These are phyloP conservation scores for Chitala chitala DNA, from an alignment of 2,113 vertebrate species.

Conservation along the genomic window DNA sequence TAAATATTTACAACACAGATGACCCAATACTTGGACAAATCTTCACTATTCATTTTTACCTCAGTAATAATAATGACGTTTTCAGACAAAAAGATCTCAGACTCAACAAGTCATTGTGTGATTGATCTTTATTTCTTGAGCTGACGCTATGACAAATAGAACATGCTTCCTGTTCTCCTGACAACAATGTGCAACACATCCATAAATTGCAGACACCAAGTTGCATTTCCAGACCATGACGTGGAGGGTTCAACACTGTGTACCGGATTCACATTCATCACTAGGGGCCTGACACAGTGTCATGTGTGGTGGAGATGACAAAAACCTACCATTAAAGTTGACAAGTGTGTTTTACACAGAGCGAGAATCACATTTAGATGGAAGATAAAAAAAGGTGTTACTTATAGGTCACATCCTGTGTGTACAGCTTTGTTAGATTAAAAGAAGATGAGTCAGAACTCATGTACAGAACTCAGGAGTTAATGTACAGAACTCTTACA, in stretches of 20 bases:
- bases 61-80: neutral
- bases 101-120: neutral
- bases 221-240: neutral
- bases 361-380: neutral
- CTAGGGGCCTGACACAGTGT: neutral
- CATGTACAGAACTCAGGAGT: neutral
- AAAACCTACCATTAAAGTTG: slow-evolving; percentile 4
- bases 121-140: slow-evolving; percentile 3
- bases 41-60: neutral
- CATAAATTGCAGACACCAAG: neutral
- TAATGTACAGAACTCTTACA: slow-evolving; percentile 10
- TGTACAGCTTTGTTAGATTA: neutral
- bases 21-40: too few species aligned
- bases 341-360: slow-evolving; percentile 9
- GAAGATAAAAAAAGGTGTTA: neutral
- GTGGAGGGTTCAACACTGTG: neutral
- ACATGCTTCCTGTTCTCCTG: neutral
- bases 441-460: neutral
- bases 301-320: neutral
- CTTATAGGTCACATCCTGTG: neutral
- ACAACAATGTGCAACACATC: neutral
- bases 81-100: neutral
- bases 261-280: slow-evolving; percentile 1
- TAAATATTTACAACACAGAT: too few species aligned
- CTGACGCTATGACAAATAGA: neutral